Evolutionary conservation across 2,113 vertebrate genomes (phyloP).

Genomic region (Callionymus lyra): DNA sequence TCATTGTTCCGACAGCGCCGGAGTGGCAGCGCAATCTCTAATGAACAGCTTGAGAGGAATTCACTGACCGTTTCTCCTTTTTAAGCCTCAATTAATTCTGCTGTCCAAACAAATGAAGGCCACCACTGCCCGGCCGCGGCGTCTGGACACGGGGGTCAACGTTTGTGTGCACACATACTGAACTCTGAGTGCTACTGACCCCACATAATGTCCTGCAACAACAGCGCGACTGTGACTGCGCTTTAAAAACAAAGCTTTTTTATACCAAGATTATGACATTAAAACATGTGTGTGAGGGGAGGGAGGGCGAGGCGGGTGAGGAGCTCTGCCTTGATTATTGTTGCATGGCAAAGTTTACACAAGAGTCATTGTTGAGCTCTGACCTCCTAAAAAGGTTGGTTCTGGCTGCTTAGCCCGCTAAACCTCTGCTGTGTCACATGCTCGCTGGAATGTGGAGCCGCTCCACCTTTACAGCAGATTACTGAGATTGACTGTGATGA

Average conservation of each 20-base stretch:
- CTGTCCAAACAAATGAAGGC: slow-evolving; percentile 90
- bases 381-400: slow-evolving; percentile 48
- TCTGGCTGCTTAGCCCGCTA: slow-evolving; percentile 54
- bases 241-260: neutral
- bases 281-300: neutral
- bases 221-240: slow-evolving; percentile 1
- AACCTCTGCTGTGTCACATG: slow-evolving; percentile 56
- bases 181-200: slow-evolving; percentile 27
- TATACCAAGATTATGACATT: neutral
- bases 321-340: slow-evolving; percentile 51
- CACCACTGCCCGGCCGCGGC: slow-evolving; percentile 67
- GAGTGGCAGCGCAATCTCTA: slow-evolving; percentile 76
- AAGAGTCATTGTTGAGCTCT: slow-evolving; percentile 61
- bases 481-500: slow-evolving; percentile 56
- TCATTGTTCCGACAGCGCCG: slow-evolving; percentile 87
- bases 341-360: slow-evolving; percentile 63
- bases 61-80: slow-evolving; percentile 74
- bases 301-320: slow-evolving; percentile 6
- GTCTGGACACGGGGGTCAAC: slow-evolving; percentile 74
- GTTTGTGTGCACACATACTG: slow-evolving; percentile 63
- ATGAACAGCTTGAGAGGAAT: slow-evolving; percentile 88
- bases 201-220: slow-evolving; percentile 30
- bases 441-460: slow-evolving; percentile 59
- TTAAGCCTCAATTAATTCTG: slow-evolving; percentile 85
- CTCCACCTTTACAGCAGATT: slow-evolving; percentile 60